These are phyloP conservation scores for Xenentodon cancila DNA, from an alignment of 2,797 vertebrate genomes.

Conservation along the genomic window DNA sequence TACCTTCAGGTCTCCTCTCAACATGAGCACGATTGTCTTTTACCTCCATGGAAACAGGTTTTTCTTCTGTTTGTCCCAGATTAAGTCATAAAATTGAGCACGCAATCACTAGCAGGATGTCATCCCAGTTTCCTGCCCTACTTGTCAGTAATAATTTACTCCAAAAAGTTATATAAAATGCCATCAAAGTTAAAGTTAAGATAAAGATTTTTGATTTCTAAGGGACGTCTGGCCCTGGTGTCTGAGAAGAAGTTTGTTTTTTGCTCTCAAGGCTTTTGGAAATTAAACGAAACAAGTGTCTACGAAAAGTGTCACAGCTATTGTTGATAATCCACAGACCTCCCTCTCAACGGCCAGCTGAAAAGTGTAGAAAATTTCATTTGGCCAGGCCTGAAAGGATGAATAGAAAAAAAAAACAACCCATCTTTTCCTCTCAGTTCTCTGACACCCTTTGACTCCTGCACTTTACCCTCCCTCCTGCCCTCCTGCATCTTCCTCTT, in stretches of 20 bases:
- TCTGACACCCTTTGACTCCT: conserved; percentile 14
- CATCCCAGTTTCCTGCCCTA: too few species aligned
- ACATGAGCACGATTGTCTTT: too few species aligned
- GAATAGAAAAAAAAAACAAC: not conserved
- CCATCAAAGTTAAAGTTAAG: too few species aligned
- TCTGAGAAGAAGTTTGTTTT: not conserved
- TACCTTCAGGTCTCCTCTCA: too few species aligned
- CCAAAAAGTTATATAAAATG: too few species aligned
- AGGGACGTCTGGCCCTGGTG: too few species aligned
- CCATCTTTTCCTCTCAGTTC: conserved; percentile 1
- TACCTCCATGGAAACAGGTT: too few species aligned
- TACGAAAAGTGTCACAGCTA: not conserved
- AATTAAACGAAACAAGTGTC: not conserved
- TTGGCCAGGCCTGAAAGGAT: not conserved
- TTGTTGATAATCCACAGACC: not conserved
- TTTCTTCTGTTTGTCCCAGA: too few species aligned
- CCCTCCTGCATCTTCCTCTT: not conserved
- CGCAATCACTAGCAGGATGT: too few species aligned
- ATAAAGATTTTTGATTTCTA: too few species aligned
- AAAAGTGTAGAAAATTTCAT: conserved; percentile 2
- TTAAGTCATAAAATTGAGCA: too few species aligned
- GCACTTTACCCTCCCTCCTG: not conserved
- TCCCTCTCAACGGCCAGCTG: not conserved
- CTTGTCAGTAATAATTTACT: too few species aligned
- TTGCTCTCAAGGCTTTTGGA: not conserved